Evolutionary conservation across 2,797 vertebrate species (phyloP).

Genomic region (Mycteria americana): DNA sequence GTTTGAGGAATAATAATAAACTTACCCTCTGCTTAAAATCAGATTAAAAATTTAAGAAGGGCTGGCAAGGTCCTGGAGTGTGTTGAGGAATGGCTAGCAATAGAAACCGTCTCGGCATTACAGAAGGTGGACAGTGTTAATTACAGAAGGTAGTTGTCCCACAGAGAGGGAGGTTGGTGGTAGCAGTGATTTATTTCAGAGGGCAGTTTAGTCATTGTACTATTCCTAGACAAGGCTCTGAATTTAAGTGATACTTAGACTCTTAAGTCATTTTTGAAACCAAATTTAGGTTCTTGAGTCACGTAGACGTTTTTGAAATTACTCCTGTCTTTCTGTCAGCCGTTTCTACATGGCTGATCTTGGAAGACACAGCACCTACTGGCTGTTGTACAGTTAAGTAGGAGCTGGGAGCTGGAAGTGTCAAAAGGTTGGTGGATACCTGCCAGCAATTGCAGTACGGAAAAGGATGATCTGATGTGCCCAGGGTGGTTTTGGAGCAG

Average conservation of each 20-base stretch:
- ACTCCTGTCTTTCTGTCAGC: conserved; percentile 27
- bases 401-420: not conserved
- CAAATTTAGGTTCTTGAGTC: conserved; percentile 36
- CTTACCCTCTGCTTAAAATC: not conserved
- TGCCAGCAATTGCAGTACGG: not conserved
- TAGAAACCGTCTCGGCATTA: not conserved
- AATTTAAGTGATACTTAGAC: conserved; percentile 10
- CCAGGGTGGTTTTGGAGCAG: not conserved
- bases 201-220: conserved; percentile 23
- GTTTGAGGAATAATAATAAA: conserved; percentile 11
- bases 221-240: conserved; percentile 29
- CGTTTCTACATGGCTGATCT: not conserved
- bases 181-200: conserved; percentile 36
- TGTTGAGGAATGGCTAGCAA: not conserved
- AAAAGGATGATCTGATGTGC: not conserved
- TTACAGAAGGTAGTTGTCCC: not conserved
- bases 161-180: not conserved
- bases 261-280: conserved; percentile 9
- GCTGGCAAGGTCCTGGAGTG: not conserved
- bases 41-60: not conserved
- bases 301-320: not conserved
- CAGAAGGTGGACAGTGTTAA: not conserved
- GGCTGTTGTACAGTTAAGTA: not conserved
- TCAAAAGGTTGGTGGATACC: conserved; percentile 19
- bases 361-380: not conserved